A percentile compares a stretch with the other conserved stretches of the same genome.
Evolutionary conservation across 1,140 invertebrate genomes (phyloP).

Genomic region (Calycopis cecrops): DNA sequence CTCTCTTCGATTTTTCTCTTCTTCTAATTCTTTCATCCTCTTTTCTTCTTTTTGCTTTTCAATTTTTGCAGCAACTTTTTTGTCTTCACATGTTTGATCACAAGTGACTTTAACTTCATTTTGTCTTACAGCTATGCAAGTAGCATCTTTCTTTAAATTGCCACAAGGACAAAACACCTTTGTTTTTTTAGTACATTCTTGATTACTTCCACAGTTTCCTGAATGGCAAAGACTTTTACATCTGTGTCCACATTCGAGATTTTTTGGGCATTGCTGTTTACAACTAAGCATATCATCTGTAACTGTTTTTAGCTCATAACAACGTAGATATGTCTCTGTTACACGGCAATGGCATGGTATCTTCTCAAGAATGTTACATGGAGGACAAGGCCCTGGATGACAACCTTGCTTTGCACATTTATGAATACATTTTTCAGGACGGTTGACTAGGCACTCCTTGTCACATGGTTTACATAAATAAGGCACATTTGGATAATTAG

Average conservation of each 20-base stretch:
- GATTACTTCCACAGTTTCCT: slow-evolving; percentile 80
- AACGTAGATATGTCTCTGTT: slow-evolving; percentile 83
- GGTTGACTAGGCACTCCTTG: slow-evolving; percentile 78
- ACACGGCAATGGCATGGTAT: slow-evolving; percentile 88
- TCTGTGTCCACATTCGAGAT: slow-evolving; percentile 84
- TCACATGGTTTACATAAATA: slow-evolving; percentile 83
- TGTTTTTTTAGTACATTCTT: slow-evolving; percentile 86
- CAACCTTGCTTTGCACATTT: slow-evolving; percentile 82
- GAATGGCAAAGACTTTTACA: slow-evolving; percentile 87
- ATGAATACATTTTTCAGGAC: slow-evolving; percentile 87
- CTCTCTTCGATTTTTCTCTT: slow-evolving; percentile 80
- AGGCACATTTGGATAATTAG: slow-evolving; percentile 61
- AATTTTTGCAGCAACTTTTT: slow-evolving; percentile 73
- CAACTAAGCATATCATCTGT: slow-evolving; percentile 81
- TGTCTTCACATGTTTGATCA: slow-evolving; percentile 78
- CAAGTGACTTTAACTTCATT: slow-evolving; percentile 76
- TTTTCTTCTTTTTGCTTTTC: slow-evolving; percentile 73
- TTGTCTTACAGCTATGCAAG: slow-evolving; percentile 79
- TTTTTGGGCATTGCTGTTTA: slow-evolving; percentile 90
- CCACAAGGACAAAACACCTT: slow-evolving; percentile 87
- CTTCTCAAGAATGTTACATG: slow-evolving; percentile 83
- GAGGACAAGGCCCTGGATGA: slow-evolving; percentile 82
- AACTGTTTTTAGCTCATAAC: slow-evolving; percentile 78
- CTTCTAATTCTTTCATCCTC: slow-evolving; percentile 76
- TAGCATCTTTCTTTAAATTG: slow-evolving; percentile 84